Conservation (phyloP, 1,140 invertebrate genomes). For the Himalopsyche phryganea region DNA sequence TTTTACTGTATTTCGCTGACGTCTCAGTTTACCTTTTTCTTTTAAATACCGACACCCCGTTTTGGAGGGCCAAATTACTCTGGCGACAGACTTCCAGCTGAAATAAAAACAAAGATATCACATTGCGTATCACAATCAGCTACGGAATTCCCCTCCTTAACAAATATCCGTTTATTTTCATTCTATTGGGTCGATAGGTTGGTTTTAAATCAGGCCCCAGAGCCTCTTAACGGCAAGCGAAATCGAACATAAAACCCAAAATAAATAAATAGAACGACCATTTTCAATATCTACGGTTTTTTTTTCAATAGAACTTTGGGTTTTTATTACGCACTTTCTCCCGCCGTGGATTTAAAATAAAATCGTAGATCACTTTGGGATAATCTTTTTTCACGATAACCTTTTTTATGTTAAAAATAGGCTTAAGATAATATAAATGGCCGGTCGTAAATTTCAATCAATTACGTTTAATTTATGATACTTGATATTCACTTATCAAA, state of each 20-base stretch:
- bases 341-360: constrained; percentile 4
- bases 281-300: constrained; percentile 17
- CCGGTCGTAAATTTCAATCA: too few relatives aligned
- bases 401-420: background rate
- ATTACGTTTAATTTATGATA: too few relatives aligned
- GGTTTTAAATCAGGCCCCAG: constrained; percentile 20
- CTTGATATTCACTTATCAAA: too few relatives aligned
- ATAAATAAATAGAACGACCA: constrained; percentile 20
- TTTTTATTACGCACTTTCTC: constrained; percentile 6
- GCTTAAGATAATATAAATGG: too few relatives aligned
- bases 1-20: too few relatives aligned
- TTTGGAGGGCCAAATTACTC: too few relatives aligned
- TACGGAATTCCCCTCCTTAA: background rate
- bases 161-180: constrained; percentile 19
- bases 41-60: too few relatives aligned
- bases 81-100: background rate
- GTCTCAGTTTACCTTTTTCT: too few relatives aligned
- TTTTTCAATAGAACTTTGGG: constrained; percentile 2
- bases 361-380: constrained; percentile 6
- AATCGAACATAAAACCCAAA: constrained; percentile 20
- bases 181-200: constrained; percentile 20
- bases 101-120: background rate
- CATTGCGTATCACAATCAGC: constrained; percentile 1
- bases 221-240: constrained; percentile 19
- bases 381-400: constrained; percentile 14